These are phyloP conservation scores for Sturmia bella DNA, from an alignment of 2,888 invertebrate genomes.

Conservation along the genomic window DNA sequence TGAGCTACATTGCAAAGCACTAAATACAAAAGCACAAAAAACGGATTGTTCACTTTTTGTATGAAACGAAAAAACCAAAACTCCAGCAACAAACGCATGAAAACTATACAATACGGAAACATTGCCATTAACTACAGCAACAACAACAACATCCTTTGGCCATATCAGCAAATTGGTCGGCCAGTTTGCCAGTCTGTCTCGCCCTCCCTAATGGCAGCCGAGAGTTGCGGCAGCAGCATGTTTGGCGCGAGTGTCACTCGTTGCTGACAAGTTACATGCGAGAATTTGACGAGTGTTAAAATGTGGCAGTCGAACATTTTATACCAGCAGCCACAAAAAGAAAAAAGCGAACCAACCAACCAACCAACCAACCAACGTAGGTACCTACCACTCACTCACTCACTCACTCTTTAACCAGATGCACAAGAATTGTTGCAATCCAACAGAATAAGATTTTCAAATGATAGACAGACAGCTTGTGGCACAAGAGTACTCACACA, in stretches of 20 bases:
- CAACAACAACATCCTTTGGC: constrained; percentile 44
- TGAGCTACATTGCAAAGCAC: constrained; percentile 52
- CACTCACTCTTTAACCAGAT: constrained; percentile 34
- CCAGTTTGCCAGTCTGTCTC: constrained; percentile 14
- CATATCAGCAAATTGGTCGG: constrained; percentile 45
- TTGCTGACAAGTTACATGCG: constrained; percentile 81
- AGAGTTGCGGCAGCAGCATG: constrained; percentile 54
- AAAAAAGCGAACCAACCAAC: constrained; percentile 12
- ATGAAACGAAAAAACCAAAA: constrained; percentile 1
- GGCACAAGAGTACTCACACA: constrained; percentile 41
- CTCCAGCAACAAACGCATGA: constrained; percentile 40
- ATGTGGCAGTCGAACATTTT: constrained; percentile 71
- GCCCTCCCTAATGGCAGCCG: constrained; percentile 58
- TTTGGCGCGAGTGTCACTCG: constrained; percentile 75
- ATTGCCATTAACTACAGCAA: constrained; percentile 33
- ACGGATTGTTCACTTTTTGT: constrained; percentile 10
- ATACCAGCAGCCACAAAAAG: constrained; percentile 64
- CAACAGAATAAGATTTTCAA: constrained; percentile 64
- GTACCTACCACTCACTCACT: constrained; percentile 41
- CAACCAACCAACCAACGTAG: constrained; percentile 20
- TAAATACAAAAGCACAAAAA: constrained; percentile 39
- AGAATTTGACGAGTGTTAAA: constrained; percentile 80
- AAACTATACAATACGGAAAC: constrained; percentile 54
- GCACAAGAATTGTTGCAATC: constrained; percentile 7
- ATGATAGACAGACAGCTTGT: constrained; percentile 69